A percentile compares a stretch with the other conserved stretches of the same genome.
These are phyloP conservation scores for Phorcus lineatus DNA, from an alignment of 2,888 invertebrate genomes.

Conservation along the genomic window DNA sequence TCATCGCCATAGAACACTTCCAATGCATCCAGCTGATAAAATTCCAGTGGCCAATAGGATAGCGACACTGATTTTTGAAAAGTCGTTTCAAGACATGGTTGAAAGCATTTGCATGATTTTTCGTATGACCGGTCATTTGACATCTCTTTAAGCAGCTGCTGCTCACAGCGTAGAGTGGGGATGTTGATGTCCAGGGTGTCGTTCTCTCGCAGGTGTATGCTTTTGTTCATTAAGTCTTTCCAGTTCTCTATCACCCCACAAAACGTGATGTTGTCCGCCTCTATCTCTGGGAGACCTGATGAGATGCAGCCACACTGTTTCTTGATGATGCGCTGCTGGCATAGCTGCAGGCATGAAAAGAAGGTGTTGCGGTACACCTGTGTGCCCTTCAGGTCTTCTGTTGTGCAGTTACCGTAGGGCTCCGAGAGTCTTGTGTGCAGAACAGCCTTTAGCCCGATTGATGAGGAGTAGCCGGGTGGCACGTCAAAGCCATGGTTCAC, in stretches of 20 bases:
- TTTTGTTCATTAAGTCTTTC: slow-evolving; percentile 38
- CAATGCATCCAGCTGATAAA: slow-evolving; percentile 64
- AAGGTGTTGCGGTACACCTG: slow-evolving; percentile 61
- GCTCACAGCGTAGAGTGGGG: slow-evolving; percentile 57
- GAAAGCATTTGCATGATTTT: slow-evolving; percentile 58
- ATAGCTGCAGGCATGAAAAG: slow-evolving; percentile 68
- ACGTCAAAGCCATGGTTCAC: slow-evolving; percentile 72
- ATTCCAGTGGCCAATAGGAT: slow-evolving; percentile 70
- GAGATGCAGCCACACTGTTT: slow-evolving; percentile 65
- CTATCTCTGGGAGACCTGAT: slow-evolving; percentile 60
- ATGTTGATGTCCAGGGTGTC: slow-evolving; percentile 43
- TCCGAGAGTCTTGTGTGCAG: slow-evolving; percentile 57
- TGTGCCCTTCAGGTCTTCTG: slow-evolving; percentile 43
- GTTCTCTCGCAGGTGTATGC: slow-evolving; percentile 29
- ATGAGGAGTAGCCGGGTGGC: slow-evolving; percentile 71
- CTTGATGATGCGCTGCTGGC: slow-evolving; percentile 66
- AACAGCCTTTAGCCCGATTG: slow-evolving; percentile 66
- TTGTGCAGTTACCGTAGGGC: slow-evolving; percentile 71
- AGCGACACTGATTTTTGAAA: slow-evolving; percentile 68
- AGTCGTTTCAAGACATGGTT: slow-evolving; percentile 65
- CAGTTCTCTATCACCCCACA: slow-evolving; percentile 66
- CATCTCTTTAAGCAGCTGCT: slow-evolving; percentile 52
- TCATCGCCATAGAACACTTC: slow-evolving; percentile 53
- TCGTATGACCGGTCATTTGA: slow-evolving; percentile 67
- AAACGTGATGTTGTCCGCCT: slow-evolving; percentile 52